Base-by-base conservation (phyloP, 2,113 vertebrate species). In the Meriones unguiculatus region DNA sequence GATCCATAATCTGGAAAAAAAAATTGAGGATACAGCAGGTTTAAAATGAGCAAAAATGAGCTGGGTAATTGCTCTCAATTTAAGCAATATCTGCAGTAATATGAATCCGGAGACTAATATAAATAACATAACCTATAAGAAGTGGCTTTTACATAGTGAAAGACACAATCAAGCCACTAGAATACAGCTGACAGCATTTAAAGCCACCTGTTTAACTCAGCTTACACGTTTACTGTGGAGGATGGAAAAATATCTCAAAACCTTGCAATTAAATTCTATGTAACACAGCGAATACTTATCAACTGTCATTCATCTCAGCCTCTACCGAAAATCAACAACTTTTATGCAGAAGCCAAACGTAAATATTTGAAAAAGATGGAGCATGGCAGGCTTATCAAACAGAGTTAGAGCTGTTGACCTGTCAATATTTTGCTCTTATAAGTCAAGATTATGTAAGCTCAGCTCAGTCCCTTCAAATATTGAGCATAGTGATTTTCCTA, bases 1-100 rank as follows among this genome's bases (percentile, higher is more conserved):
- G 92, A 89, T 87, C 59, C 57, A 70, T 77, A 91, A 64, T 88
- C 93, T 80, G 69, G 94, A 94, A 85, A 94, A 93, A 94, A 93
- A 97, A 88, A 32, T 46, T 65, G 70, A 97, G 62, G 86, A 95
- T 77, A 59, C 18, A 77, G 90, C 24, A 96, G 64, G 17, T 90
- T 97, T 82, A 87, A 95, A 94, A 70, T 94, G 80, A 97, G 78
- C 52, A 95, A 96, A 96, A 96, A 70, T 97, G 81, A 96, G 88
- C 59, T 76, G 35, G 30, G 28, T 93, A 97, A 95, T 97, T 97
- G 94, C 85, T 96, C 35, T 93, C 90, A 96, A 88, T 93, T 94
- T 95, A 91, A 96, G 90, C 25, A 86, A 9, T 97, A 90, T 90
- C 57, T 75, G 57, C 24, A 54, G 85, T 62, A 94, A 97, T 95